phyloP scores from a whole-genome alignment of 2,888 invertebrate species.

The Drosophila mimetica region DNA sequence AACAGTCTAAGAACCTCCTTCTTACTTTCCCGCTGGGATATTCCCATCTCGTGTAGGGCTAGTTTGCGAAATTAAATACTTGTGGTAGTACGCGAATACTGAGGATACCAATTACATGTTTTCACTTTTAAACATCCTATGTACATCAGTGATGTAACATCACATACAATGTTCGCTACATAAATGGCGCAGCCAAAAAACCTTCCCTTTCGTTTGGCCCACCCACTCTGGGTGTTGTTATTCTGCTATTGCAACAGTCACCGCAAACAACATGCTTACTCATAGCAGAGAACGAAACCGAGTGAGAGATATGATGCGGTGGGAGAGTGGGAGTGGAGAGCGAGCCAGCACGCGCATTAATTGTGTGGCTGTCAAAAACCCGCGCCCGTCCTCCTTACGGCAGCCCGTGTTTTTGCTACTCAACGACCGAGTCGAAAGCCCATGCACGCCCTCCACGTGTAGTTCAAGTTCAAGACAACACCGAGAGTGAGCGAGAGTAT shows the following conservation, averaged over 20 bases:
- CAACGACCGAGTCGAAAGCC: constrained; percentile 64
- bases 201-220: constrained; percentile 64
- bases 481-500: constrained; percentile 54
- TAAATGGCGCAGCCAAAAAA: constrained; percentile 43
- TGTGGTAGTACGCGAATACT: constrained; percentile 1
- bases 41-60: constrained; percentile 34
- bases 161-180: constrained; percentile 48
- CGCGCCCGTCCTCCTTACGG: constrained; percentile 72
- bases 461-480: constrained; percentile 84
- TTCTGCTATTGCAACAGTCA: constrained; percentile 22
- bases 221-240: constrained; percentile 17
- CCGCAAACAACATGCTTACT: constrained; percentile 57
- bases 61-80: constrained; percentile 51
- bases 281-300: constrained; percentile 50
- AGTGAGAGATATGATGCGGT: constrained; percentile 16
- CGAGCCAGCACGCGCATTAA: constrained; percentile 58
- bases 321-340: constrained; percentile 8
- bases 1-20: too few species aligned
- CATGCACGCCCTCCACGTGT: constrained; percentile 84
- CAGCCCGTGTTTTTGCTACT: constrained; percentile 17
- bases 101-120: not conserved
- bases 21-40: too few species aligned
- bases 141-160: too few species aligned
- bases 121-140: too few species aligned
- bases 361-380: constrained; percentile 65